Evolutionary conservation across 2,797 vertebrate species (phyloP).

Genomic region (Pantherophis vulpinus): DNA sequence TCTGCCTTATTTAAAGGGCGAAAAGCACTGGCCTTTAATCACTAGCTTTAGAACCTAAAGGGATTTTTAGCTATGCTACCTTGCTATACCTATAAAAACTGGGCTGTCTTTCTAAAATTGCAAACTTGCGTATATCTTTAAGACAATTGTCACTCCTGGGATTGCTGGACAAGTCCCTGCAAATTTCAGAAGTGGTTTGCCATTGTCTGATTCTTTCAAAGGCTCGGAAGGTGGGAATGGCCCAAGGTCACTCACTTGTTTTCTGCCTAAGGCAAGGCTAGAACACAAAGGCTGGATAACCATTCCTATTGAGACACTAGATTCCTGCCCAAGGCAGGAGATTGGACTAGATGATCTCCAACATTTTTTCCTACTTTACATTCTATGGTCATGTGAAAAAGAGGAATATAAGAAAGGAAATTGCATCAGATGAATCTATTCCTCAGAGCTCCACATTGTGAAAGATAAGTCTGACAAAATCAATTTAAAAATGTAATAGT

Average conservation of each 20-base stretch:
- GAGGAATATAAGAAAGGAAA: background rate
- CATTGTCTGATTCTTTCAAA: background rate
- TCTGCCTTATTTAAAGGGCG: background rate
- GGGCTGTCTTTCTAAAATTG: background rate
- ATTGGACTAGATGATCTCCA: background rate
- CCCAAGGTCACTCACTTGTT: background rate
- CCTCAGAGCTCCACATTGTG: background rate
- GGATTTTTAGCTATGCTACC: background rate
- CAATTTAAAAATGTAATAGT: background rate
- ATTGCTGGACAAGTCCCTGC: background rate
- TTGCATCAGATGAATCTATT: background rate
- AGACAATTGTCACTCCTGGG: background rate
- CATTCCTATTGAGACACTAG: background rate
- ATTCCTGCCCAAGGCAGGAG: background rate
- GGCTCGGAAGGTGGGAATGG: background rate
- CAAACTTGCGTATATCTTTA: background rate
- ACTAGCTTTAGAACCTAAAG: too few species aligned
- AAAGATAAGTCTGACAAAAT: background rate
- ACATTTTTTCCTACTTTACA: background rate
- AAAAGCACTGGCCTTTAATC: too few species aligned
- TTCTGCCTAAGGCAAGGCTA: background rate
- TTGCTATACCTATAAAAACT: background rate
- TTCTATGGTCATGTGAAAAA: background rate
- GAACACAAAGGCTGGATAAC: background rate
- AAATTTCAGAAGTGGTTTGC: background rate